A percentile compares a stretch with the other conserved stretches of the same genome.
phyloP scores from a whole-genome alignment of 2,888 invertebrate species.

The Stenoptilia bipunctidactyla region DNA sequence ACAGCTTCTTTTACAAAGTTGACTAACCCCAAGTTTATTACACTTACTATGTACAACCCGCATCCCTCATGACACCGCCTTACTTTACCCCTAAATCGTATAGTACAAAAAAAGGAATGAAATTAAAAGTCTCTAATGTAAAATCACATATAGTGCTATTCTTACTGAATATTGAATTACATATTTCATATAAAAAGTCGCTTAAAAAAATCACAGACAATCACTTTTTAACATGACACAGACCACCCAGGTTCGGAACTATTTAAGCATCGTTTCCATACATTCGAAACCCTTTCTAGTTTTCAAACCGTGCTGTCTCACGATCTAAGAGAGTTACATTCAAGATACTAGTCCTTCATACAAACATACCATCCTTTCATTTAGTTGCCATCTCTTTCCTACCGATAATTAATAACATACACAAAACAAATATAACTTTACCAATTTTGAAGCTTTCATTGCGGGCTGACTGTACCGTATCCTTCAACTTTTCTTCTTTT shows the following conservation, averaged over 20 bases:
- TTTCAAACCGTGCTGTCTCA: slow-evolving; percentile 70
- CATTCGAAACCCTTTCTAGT: slow-evolving; percentile 69
- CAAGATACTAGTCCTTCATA: slow-evolving; percentile 18
- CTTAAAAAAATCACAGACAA: slow-evolving; percentile 74
- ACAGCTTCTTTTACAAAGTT: too few relatives aligned
- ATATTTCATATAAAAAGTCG: slow-evolving; percentile 65
- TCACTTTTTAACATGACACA: slow-evolving; percentile 69
- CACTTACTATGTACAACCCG: slow-evolving; percentile 35
- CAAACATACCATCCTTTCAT: not conserved
- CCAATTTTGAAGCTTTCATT: not conserved
- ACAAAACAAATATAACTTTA: not conserved
- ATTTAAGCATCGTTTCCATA: slow-evolving; percentile 58
- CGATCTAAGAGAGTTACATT: slow-evolving; percentile 37
- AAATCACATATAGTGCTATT: slow-evolving; percentile 72
- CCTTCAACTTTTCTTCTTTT: not conserved
- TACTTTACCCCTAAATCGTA: slow-evolving; percentile 39
- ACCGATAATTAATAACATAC: not conserved
- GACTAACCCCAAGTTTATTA: not conserved
- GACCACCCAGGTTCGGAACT: slow-evolving; percentile 52
- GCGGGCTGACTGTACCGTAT: not conserved
- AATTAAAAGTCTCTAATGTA: slow-evolving; percentile 62
- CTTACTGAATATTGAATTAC: slow-evolving; percentile 70
- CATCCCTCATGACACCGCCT: slow-evolving; percentile 37
- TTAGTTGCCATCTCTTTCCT: not conserved
- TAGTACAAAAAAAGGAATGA: slow-evolving; percentile 60